Conservation (phyloP, 1,140 invertebrate genomes). For the Paraescarpia echinospica region DNA sequence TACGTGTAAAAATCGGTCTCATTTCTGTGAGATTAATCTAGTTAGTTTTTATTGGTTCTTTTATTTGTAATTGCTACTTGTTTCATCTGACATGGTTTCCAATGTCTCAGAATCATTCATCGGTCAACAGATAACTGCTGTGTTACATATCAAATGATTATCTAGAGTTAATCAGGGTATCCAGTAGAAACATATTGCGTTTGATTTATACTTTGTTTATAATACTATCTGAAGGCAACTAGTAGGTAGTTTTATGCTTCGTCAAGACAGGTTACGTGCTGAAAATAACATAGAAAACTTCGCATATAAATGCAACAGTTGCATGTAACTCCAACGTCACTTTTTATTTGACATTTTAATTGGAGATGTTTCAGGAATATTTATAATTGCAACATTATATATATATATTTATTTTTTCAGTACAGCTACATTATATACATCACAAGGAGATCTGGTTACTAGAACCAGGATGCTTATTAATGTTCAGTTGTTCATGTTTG, state of each 20-base stretch:
- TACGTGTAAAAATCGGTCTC: not conserved
- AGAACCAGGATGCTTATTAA: not conserved
- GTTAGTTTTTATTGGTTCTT: not conserved
- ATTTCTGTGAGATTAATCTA: not conserved
- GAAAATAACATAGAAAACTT: not conserved
- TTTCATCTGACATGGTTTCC: not conserved
- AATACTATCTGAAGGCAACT: not conserved
- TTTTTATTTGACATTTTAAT: not conserved
- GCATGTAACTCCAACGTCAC: not conserved
- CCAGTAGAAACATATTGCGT: not conserved
- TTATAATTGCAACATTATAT: not conserved
- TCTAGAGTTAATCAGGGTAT: not conserved
- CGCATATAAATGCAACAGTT: not conserved
- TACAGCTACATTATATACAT: not conserved
- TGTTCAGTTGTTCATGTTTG: not conserved
- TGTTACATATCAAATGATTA: not conserved
- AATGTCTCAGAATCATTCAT: too few species aligned
- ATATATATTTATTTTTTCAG: not conserved
- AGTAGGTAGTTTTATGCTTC: not conserved
- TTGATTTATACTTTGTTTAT: not conserved
- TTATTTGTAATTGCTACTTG: not conserved
- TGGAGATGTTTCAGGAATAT: not conserved
- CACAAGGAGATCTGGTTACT: not conserved
- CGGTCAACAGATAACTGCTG: not conserved
- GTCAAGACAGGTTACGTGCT: not conserved